Evolutionary conservation across 2,888 invertebrate species (phyloP).

Genomic region (Rhogogaster chlorosoma): DNA sequence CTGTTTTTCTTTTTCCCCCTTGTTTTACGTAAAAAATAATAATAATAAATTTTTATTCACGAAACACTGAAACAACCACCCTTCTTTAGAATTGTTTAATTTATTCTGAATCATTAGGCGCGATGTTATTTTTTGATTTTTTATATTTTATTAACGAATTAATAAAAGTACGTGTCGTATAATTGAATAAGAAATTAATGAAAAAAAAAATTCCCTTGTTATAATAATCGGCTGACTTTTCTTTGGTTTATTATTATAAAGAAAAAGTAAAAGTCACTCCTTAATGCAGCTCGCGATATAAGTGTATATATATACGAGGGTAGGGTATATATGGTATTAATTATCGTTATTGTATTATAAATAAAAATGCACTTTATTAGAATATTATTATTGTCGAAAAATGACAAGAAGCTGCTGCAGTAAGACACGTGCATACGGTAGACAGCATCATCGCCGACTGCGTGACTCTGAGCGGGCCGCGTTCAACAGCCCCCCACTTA

Average conservation of each 20-base stretch:
- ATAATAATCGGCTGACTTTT: neutral
- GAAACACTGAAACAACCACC: neutral
- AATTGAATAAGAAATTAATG: neutral
- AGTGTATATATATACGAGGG: neutral
- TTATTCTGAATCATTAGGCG: neutral
- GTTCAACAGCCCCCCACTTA: conserved; percentile 81
- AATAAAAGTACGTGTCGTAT: neutral
- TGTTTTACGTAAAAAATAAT: neutral
- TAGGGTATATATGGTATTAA: neutral
- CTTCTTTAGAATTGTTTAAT: neutral
- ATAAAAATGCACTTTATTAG: neutral
- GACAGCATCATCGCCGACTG: conserved; percentile 78
- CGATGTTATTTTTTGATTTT: neutral
- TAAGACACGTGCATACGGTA: conserved; percentile 74
- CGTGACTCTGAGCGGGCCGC: conserved; percentile 80
- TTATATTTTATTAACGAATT: neutral
- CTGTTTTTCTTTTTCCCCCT: neutral
- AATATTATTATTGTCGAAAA: neutral
- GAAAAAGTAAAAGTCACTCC: neutral
- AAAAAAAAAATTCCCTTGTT: neutral
- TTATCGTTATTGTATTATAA: neutral
- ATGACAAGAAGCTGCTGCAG: neutral
- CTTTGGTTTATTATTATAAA: neutral
- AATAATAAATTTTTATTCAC: neutral
- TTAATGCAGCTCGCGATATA: neutral